Conservation (phyloP, 2,888 invertebrate genomes). For the Drosophila acutilabella region DNA sequence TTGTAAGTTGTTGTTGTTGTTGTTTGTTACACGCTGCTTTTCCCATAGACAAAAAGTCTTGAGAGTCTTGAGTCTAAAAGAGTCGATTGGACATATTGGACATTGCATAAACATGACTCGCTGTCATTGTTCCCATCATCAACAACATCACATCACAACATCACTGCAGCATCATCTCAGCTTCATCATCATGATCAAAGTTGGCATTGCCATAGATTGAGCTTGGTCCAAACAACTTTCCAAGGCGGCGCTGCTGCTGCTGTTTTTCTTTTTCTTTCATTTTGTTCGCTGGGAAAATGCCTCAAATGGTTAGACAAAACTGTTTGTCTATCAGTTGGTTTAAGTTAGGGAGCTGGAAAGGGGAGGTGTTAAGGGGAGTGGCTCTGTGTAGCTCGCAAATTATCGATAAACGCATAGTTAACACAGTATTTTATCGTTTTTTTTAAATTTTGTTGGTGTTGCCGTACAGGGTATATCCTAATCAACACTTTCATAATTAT, state of each 20-base stretch:
- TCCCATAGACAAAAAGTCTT: constrained; percentile 33
- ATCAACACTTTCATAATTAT: too few species aligned
- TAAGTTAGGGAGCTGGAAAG: too few species aligned
- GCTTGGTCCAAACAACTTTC: constrained; percentile 58
- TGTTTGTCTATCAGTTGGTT: constrained; percentile 41
- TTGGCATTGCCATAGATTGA: constrained; percentile 58
- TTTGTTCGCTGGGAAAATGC: constrained; percentile 66
- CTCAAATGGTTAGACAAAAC: constrained; percentile 65
- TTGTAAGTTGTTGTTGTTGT: constrained; percentile 5
- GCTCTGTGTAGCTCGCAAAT: not conserved
- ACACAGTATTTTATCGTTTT: not conserved
- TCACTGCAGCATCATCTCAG: constrained; percentile 13
- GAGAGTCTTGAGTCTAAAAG: constrained; percentile 35
- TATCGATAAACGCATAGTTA: not conserved
- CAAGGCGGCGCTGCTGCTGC: constrained; percentile 51
- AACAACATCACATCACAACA: constrained; percentile 39
- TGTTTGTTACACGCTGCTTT: constrained; percentile 36
- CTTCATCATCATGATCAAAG: constrained; percentile 25
- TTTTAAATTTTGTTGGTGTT: not conserved
- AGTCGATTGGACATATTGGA: constrained; percentile 62
- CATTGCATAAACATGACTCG: constrained; percentile 72
- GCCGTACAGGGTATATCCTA: too few species aligned
- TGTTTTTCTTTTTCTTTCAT: not conserved
- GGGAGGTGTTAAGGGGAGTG: not conserved
- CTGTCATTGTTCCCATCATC: constrained; percentile 65